Conservation (phyloP, 2,113 vertebrate species). For the Ochotona curzoniae region DNA sequence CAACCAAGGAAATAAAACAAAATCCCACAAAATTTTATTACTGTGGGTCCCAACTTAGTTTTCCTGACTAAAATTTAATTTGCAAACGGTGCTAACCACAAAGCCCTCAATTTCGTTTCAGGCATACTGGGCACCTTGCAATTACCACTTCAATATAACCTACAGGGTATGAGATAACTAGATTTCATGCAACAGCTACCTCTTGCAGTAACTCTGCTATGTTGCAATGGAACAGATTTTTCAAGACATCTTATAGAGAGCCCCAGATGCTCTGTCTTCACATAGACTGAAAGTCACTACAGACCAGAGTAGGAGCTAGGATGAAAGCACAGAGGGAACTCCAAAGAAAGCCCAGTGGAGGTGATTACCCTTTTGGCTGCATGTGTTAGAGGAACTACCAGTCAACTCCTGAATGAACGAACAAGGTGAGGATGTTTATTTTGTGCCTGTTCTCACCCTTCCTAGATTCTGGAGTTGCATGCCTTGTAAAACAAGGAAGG, state of each 20-base stretch:
- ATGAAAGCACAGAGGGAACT: not conserved
- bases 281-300: not conserved
- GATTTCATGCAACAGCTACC: not conserved
- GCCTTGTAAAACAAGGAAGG: not conserved
- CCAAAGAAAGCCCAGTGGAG: not conserved
- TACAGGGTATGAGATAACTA: not conserved
- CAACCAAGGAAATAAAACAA: not conserved
- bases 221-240: not conserved
- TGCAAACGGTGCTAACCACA: constrained; percentile 17
- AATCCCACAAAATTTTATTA: not conserved
- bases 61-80: not conserved
- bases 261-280: not conserved
- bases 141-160: not conserved
- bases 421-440: not conserved
- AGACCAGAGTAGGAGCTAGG: not conserved
- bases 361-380: not conserved
- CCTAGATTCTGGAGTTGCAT: not conserved
- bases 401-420: not conserved
- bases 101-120: constrained; percentile 14
- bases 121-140: not conserved
- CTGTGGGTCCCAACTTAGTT: not conserved
- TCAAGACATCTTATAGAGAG: not conserved
- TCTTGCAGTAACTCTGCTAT: not conserved
- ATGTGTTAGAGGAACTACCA: no score
- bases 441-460: not conserved